These are phyloP conservation scores for Acanthiza pusilla DNA, from an alignment of 2,797 vertebrate genomes.

Conservation along the genomic window DNA sequence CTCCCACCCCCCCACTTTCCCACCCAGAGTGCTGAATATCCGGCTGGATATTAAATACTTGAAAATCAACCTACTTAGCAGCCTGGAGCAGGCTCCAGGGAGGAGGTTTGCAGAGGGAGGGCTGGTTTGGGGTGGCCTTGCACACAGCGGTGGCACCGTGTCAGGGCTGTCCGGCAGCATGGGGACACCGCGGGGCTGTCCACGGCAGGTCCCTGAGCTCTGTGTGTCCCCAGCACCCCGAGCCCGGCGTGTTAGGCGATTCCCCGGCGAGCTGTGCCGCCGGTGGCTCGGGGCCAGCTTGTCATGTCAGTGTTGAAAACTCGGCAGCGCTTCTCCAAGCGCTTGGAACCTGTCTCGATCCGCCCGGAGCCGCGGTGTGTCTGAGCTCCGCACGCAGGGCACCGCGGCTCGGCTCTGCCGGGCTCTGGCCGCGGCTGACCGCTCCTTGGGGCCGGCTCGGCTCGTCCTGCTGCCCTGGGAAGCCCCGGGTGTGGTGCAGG, in stretches of 20 bases:
- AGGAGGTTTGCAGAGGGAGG: neutral
- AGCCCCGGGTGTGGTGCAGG: neutral
- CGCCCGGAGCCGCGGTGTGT: neutral
- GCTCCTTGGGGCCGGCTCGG: neutral
- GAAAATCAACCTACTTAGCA: slow-evolving; percentile 12
- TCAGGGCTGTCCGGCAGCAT: fast-evolving
- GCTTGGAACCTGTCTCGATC: neutral
- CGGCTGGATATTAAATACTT: neutral
- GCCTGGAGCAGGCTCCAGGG: neutral
- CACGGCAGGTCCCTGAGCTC: fast-evolving
- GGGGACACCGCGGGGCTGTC: fast-evolving
- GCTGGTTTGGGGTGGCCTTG: neutral
- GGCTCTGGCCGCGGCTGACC: neutral
- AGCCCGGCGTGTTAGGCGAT: fast-evolving
- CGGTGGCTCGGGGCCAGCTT: neutral
- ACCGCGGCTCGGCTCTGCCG: neutral
- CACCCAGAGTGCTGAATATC: slow-evolving; percentile 1
- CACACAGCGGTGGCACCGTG: fast-evolving
- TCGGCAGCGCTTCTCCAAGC: neutral
- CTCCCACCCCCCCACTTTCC: neutral
- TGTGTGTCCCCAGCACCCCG: fast-evolving
- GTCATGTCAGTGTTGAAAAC: slow-evolving; percentile 39
- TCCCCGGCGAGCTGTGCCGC: fast-evolving
- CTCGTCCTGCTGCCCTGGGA: fast-evolving
- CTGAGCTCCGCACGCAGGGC: fast-evolving